Conservation (phyloP, 2,888 invertebrate genomes). For the Agrotis segetum region DNA sequence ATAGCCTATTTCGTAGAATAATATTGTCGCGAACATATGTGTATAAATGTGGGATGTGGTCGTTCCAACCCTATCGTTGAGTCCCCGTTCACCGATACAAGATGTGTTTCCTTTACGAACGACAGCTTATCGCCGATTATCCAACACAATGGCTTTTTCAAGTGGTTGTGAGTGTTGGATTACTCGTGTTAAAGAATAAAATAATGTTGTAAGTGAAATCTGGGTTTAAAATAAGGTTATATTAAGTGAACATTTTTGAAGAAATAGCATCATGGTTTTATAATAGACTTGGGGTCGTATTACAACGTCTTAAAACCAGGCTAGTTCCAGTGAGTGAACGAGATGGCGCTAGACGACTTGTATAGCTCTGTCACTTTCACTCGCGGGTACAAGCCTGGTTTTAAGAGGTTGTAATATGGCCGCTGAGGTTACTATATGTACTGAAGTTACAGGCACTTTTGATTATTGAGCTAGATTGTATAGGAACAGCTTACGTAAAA, state of each 20-base stretch:
- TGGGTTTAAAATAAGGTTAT: neutral
- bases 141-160: conserved; percentile 24
- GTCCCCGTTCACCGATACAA: conserved; percentile 33
- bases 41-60: conserved; percentile 6
- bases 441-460: no score
- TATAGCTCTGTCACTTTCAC: no score
- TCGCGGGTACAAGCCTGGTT: no score
- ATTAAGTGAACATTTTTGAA: neutral
- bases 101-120: conserved; percentile 23
- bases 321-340: no score
- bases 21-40: conserved; percentile 13
- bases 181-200: conserved; percentile 8
- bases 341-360: no score
- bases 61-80: conserved; percentile 38
- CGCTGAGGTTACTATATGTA: no score
- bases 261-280: no score
- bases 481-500: no score
- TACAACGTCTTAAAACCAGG: no score
- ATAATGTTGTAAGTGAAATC: neutral
- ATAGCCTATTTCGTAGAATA: neutral
- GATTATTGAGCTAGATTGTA: no score
- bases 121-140: conserved; percentile 45
- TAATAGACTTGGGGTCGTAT: no score
- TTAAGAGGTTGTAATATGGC: no score
- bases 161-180: neutral